Evolutionary conservation across 35 echinoderm and acorn worm genomes (phyloP).

Genomic region (Amphiura filiformis): DNA sequence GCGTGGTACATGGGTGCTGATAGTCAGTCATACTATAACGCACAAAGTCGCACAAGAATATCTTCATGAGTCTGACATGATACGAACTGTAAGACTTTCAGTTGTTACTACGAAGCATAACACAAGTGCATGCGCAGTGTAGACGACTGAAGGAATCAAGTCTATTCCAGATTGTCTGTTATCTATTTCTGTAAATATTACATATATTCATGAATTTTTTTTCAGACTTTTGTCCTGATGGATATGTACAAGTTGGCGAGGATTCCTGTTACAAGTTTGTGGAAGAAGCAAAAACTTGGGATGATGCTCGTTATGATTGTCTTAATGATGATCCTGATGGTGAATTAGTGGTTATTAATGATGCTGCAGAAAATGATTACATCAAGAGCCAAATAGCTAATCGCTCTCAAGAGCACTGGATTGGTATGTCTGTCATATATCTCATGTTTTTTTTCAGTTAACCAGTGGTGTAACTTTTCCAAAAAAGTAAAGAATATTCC

Average conservation of each 20-base stretch:
- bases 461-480: too few relatives aligned
- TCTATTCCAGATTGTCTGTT: too few relatives aligned
- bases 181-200: not conserved
- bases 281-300: slow-evolving; percentile 35
- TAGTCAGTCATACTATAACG: too few relatives aligned
- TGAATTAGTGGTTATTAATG: slow-evolving; percentile 74
- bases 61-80: too few relatives aligned
- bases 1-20: too few relatives aligned
- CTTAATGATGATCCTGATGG: slow-evolving; percentile 43
- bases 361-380: slow-evolving; percentile 53
- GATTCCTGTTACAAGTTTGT: slow-evolving; percentile 91
- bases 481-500: not conserved
- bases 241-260: slow-evolving; percentile 51
- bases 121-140: too few relatives aligned
- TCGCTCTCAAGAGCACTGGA: slow-evolving; percentile 49
- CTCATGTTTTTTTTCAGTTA: not conserved
- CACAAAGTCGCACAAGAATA: too few relatives aligned
- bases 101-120: too few relatives aligned
- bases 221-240: slow-evolving; percentile 73
- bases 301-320: slow-evolving; percentile 73
- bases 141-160: too few relatives aligned
- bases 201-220: not conserved
- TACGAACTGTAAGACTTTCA: too few relatives aligned
- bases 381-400: slow-evolving; percentile 27
- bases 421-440: slow-evolving; percentile 68